phyloP scores from a whole-genome alignment of 2,113 vertebrate genomes.

The Eclectus roratus region DNA sequence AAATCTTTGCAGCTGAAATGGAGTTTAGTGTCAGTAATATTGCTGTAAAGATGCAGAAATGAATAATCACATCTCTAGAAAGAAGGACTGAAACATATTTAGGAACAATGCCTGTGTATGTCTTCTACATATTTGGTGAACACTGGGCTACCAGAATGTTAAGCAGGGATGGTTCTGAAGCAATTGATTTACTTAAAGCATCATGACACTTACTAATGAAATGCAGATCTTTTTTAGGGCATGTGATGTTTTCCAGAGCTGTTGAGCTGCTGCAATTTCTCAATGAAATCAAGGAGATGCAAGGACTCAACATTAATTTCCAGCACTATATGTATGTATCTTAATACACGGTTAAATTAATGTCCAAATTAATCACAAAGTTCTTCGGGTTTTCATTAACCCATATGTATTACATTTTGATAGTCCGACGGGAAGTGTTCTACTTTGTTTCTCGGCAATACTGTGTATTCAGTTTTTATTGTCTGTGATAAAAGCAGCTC shows the following conservation, averaged over 20 bases:
- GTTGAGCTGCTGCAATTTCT: slow-evolving; percentile 10
- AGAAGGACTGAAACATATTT: not conserved
- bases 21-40: not conserved
- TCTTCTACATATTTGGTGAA: not conserved
- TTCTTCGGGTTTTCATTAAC: not conserved
- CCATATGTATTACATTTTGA: not conserved
- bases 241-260: slow-evolving; percentile 10
- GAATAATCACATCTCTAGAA: not conserved
- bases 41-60: not conserved
- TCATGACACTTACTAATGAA: not conserved
- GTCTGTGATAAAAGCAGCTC: slow-evolving; percentile 39
- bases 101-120: not conserved
- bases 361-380: not conserved
- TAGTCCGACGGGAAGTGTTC: not conserved
- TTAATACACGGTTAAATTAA: not conserved
- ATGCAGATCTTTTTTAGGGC: not conserved
- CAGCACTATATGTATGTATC: not conserved
- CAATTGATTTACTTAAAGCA: not conserved
- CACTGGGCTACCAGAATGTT: not conserved
- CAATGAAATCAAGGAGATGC: not conserved
- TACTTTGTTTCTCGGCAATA: not conserved
- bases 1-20: not conserved
- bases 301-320: not conserved
- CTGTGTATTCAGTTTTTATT: slow-evolving; percentile 18
- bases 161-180: not conserved